Conservation (phyloP, 1,140 invertebrate species). For the Hetaerina americana region DNA sequence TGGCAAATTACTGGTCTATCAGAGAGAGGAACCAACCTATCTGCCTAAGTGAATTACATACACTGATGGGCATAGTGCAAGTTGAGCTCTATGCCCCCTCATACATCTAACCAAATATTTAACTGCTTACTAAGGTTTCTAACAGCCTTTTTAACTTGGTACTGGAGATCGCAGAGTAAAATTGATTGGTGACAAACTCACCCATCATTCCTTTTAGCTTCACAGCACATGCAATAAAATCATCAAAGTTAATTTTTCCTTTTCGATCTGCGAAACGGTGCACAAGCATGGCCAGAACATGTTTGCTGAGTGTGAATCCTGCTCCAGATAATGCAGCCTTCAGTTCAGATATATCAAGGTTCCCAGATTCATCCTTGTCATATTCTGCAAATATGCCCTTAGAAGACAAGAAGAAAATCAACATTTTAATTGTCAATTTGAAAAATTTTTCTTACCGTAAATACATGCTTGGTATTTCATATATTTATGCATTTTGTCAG, state of each 20-base stretch:
- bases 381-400: conserved; percentile 40
- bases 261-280: conserved; percentile 37
- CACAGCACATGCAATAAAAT: conserved; percentile 42
- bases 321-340: conserved; percentile 34
- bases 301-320: conserved; percentile 39
- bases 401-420: not conserved
- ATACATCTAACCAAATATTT: too few relatives aligned
- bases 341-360: conserved; percentile 39
- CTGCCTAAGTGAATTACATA: too few relatives aligned
- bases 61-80: too few relatives aligned
- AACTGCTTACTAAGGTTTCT: too few relatives aligned
- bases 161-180: not conserved
- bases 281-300: conserved; percentile 35
- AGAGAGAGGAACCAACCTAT: too few relatives aligned
- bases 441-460: too few relatives aligned
- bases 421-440: too few relatives aligned
- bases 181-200: conserved; percentile 17
- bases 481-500: too few relatives aligned
- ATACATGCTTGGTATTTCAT: too few relatives aligned
- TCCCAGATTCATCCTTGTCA: conserved; percentile 37
- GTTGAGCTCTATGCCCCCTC: too few relatives aligned
- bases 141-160: not conserved
- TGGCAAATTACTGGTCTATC: too few relatives aligned
- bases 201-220: conserved; percentile 42
- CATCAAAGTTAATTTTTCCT: conserved; percentile 39